phyloP scores from a whole-genome alignment of 1,140 invertebrate species.

The Liolophura sinensis region DNA sequence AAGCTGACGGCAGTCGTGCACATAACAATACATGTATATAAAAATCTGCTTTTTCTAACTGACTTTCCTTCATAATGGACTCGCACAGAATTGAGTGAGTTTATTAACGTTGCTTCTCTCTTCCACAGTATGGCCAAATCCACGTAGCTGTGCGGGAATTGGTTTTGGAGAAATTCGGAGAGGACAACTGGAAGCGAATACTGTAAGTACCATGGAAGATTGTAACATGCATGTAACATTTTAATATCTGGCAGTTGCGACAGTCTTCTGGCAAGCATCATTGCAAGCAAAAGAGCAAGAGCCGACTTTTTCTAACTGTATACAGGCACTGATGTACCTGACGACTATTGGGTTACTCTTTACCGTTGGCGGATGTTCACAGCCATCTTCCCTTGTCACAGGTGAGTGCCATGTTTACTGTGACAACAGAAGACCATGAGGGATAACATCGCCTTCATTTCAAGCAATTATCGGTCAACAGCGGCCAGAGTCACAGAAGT shows the following conservation, averaged over 20 bases:
- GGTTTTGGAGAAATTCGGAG: constrained; percentile 35
- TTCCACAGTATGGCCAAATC: constrained; percentile 44
- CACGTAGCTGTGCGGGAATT: constrained; percentile 37
- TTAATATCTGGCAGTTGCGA: neutral
- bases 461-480: no score
- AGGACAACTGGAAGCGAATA: constrained; percentile 32
- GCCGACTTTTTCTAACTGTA: neutral
- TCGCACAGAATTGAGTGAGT: no score
- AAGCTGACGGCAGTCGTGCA: no score
- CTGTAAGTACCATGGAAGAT: constrained; percentile 44
- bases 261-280: neutral
- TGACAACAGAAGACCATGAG: no score
- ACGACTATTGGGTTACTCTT: neutral
- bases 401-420: no score
- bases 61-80: no score
- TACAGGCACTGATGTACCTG: neutral
- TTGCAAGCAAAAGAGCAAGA: neutral
- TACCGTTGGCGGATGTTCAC: neutral
- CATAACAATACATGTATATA: no score
- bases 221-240: neutral
- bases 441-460: no score
- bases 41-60: no score
- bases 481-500: no score
- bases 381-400: no score
- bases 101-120: neutral